These are phyloP conservation scores for Carassius gibelio DNA, from an alignment of 2,113 vertebrate genomes.

Conservation along the genomic window DNA sequence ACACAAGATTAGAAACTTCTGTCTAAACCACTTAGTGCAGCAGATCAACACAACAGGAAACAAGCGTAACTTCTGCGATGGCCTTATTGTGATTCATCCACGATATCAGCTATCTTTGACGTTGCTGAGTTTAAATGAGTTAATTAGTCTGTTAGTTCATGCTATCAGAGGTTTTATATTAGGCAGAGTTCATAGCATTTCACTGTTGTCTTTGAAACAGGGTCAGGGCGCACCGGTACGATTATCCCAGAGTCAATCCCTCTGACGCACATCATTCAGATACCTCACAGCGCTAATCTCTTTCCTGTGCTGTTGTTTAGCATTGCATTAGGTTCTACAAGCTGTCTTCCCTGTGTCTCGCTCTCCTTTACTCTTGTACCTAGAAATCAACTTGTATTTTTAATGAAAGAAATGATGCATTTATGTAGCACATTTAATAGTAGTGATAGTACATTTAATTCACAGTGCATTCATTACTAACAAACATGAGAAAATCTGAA, in stretches of 20 bases:
- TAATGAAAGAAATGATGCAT: no score
- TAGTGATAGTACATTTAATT: neutral
- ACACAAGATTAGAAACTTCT: constrained; percentile 25
- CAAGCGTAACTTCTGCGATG: neutral
- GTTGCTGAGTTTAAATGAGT: neutral
- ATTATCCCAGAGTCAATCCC: constrained; percentile 49
- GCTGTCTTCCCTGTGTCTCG: neutral
- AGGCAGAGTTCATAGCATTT: neutral
- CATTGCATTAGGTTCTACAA: neutral
- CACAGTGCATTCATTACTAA: neutral
- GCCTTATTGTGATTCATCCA: neutral
- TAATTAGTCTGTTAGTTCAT: neutral
- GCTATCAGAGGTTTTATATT: neutral
- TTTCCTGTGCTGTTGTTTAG: constrained; percentile 31
- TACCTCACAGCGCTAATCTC: constrained; percentile 43
- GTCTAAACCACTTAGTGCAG: constrained; percentile 43
- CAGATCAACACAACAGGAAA: constrained; percentile 23
- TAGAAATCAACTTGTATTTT: neutral
- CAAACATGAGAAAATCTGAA: neutral
- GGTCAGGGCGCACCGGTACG: neutral
- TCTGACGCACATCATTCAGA: constrained; percentile 40
- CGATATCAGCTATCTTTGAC: neutral
- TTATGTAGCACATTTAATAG: no score
- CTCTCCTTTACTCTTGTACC: neutral
- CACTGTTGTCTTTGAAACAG: neutral